Base-by-base conservation (phyloP, 1,140 invertebrate species). In the Bemisia tabaci region DNA sequence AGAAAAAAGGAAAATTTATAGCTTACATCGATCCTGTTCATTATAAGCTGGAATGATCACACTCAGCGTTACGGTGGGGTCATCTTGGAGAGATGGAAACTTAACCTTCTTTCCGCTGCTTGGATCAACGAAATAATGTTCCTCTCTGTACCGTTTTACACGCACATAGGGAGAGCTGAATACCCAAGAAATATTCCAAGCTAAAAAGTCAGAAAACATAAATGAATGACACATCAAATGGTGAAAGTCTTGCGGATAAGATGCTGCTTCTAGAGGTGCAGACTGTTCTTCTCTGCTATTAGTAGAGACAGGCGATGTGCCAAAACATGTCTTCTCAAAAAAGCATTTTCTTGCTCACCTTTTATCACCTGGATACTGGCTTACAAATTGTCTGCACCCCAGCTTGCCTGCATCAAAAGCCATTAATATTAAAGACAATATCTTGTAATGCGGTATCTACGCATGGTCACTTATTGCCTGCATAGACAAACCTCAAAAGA, bases 1-100 rank as follows among this genome's bases (percentile, higher is more conserved):
- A n/a, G n/a, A n/a, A 68, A 70, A 67, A 65, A 60, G 69, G 68
- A 59, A 70, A 27, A 59, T 65, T 59, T 65, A 66, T 67, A 67
- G 80, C 85, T 84, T 85, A 95, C 94, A 82, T 81, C 95, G 83
- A 70, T 84, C 74, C 79, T 96, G 88, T 81, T 98, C 95, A 84
- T 97, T 94, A 74, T 94, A 98, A n/a, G 95, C 94, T 72, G 95
- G 95, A 69, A 98, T 84, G 72, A 98, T 84, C 12, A 98, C 87
- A 79, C 91, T 93, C 33, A 97, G 79, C 75, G 89, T 81, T 23
- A 93, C 70, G 66, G 80, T 82, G 65, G 83, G 79, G 2, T 80
- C 71, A 70, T 96, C 90, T 58, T 82, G 74, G 59, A 95, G 78
- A 22, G 82, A 84, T 24, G 94, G 89, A 78, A 96, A 95, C 70